Evolutionary conservation across 2,113 vertebrate species (phyloP), one percentile per base, ranked within the genome.

Genomic region (Aldabrachelys gigantea): DNA sequence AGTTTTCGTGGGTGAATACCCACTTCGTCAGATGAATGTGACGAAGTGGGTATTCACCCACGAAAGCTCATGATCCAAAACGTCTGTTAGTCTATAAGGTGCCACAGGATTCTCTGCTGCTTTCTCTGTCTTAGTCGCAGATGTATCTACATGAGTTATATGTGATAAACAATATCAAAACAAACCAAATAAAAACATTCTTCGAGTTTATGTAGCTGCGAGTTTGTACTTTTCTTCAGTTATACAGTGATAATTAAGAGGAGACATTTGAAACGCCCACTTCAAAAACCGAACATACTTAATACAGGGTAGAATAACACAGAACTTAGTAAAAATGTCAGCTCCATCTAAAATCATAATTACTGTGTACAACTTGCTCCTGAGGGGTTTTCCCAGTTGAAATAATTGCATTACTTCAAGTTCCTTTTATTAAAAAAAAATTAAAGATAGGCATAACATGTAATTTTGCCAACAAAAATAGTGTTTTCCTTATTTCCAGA

Each of bases 231-330:
- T 94, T 94, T 95, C 93, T 95, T 96, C 93, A 85, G 91, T 96
- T 96, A 95, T 94, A 98, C 85, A 95, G 93, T 97, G 97, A 97
- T 98, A 98, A 98, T 98, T 98, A 98, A 96, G 87, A 97, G 87
- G 27, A 97, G 97, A 98, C 97, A 97, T 98, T 84, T 98, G 96
- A 98, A 98, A 98, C 86, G 98, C 93, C 96, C 95, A 97, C 91
- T 98, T 98, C 95, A 98, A 97, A 97, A 97, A 91, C 82, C 0
- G 52, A 97, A 97, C 84, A 93, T 89, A 92, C 88, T 97, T 98
- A 98, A 98, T 97, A 96, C 83, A 97, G 91, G 95, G 94, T 97
- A 96, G 97, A 95, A 95, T 95, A 98, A 96, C 76, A n/a, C 89
- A 93, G 91, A 97, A 98, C 92, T 97, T 97, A 96, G 89, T 94